Percentiles rank a stretch among this genome's conserved stretches.
Evolutionary conservation across 2,113 vertebrate species (phyloP).

Genomic region (Equus quagga): DNA sequence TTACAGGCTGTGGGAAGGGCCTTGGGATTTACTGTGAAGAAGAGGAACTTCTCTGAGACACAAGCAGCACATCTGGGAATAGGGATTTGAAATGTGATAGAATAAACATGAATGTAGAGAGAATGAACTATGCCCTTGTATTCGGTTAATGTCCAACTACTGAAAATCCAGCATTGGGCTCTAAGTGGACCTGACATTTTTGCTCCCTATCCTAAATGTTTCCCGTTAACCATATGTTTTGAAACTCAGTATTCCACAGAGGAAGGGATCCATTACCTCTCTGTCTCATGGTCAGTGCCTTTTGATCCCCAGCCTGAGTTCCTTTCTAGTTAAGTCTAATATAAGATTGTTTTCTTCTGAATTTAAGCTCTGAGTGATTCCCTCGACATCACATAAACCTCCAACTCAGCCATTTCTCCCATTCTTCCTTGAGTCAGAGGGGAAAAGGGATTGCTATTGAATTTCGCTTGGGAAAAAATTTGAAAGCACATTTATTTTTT

Average conservation of each 20-base stretch:
- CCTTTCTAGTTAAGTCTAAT: slow-evolving; percentile 19
- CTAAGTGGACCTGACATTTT: background rate
- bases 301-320: slow-evolving; percentile 1
- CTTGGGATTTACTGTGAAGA: background rate
- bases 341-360: slow-evolving; percentile 57
- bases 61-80: background rate
- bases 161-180: background rate
- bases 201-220: background rate
- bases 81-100: background rate
- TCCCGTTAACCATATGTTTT: background rate
- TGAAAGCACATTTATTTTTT: background rate
- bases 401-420: background rate
- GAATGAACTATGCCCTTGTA: background rate
- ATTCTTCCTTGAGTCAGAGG: background rate
- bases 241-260: slow-evolving; percentile 25
- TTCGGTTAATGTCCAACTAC: background rate
- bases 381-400: background rate
- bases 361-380: background rate
- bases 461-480: slow-evolving; percentile 35
- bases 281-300: background rate
- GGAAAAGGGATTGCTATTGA: background rate
- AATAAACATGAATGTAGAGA: background rate
- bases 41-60: background rate
- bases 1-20: background rate
- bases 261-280: background rate